Percentiles rank a stretch among this genome's conserved stretches.
Conservation (phyloP, 1,140 invertebrate genomes). For the Hormaphis cornu region DNA sequence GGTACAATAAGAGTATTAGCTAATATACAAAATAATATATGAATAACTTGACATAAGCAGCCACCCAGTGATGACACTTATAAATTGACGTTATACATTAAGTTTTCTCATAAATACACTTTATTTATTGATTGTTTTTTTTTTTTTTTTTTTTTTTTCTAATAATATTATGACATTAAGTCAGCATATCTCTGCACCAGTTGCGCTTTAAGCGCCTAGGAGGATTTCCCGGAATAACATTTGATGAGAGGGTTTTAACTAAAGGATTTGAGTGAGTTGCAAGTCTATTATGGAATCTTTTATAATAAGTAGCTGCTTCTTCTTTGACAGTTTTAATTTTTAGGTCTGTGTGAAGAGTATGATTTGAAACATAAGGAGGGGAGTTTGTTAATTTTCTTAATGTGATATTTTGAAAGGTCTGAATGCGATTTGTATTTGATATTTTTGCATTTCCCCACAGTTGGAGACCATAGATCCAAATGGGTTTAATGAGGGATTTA, state of each 20-base stretch:
- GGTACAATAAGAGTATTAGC: neutral
- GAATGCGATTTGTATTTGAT: constrained; percentile 36
- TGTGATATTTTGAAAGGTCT: constrained; percentile 32
- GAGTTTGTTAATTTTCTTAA: constrained; percentile 1
- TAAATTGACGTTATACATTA: too few species aligned
- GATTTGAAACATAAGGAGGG: constrained; percentile 1
- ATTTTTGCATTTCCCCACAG: constrained; percentile 40
- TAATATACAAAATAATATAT: neutral
- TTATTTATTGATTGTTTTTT: too few species aligned
- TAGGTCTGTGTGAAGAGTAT: too few species aligned
- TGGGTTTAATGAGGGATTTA: constrained; percentile 39
- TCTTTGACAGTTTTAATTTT: neutral
- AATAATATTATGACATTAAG: too few species aligned
- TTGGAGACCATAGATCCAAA: constrained; percentile 40
- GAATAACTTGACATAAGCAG: neutral
- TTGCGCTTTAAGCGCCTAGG: neutral
- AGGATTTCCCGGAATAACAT: neutral
- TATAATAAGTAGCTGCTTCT: neutral
- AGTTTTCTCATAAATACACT: neutral
- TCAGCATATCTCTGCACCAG: neutral
- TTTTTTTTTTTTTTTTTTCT: neutral
- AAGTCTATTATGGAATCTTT: neutral
- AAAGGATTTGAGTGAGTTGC: neutral
- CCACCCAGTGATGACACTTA: neutral
- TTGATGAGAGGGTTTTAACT: neutral